Evolutionary conservation across 1,140 invertebrate genomes (phyloP), one percentile per base, ranked within the genome.

Genomic region (Euglossa dilemma): DNA sequence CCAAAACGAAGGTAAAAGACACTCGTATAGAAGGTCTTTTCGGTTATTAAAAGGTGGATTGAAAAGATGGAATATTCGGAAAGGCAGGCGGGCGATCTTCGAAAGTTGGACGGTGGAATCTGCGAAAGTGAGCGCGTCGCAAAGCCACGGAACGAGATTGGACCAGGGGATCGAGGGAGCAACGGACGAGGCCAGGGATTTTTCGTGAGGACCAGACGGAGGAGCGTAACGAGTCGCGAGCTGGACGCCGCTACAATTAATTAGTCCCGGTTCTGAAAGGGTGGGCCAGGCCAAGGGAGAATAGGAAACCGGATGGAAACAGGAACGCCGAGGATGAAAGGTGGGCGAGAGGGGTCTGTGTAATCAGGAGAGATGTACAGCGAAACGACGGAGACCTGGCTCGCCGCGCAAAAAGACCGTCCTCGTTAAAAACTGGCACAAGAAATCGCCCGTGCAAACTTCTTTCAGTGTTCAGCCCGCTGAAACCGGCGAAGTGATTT

Each of bases 211-310:
- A 43, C 45, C n/a, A 64, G n/a, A 28, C 50, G 18, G 23, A 66
- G 66, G 45, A 79, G 20, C 28, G 28, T 73, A 63, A 63, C 69
- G 45, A 80, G 47, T 61, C 52, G 23, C 25, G 43, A 76, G 20
- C 20, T 77, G 52, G 54, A 71, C 8, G 72, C 36, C 9, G 45
- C 50, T 54, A 76, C 84, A 59, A 87, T 87, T 87, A 87, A 87
- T 87, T 87, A 85, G 61, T 69, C 43, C 23, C 1, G 0, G 52
- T 72, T 36, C 28, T 76, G 61, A 82, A 76, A 67, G 63, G 71
- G 28, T 54, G 52, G 64, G 45, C 43, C 18, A 25, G 18, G 36
- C 50, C 43, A 25, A 66, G 45, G 74, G 36, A 63, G 63, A 70
- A 84, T 52, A 54, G 54, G 57, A 63, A 52, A 54, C 12, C 28